These are phyloP conservation scores for Ameiurus melas DNA, from an alignment of 2,113 vertebrate species.

Conservation along the genomic window DNA sequence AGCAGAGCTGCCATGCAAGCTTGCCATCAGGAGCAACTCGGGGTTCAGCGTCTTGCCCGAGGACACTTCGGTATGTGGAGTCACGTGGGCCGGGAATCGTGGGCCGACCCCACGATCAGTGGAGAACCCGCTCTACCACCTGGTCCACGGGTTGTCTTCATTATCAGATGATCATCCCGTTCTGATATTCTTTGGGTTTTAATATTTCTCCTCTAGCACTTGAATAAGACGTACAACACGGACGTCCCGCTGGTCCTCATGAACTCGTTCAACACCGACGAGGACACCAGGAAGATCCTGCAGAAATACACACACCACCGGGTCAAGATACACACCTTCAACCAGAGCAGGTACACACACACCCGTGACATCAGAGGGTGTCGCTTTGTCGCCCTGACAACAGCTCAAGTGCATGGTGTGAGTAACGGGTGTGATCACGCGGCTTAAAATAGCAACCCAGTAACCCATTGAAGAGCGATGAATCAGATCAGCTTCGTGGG, in stretches of 20 bases:
- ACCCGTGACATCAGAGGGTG: background rate
- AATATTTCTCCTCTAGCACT: constrained; percentile 64
- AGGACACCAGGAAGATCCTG: constrained; percentile 89
- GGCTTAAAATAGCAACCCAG: background rate
- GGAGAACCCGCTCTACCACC: too few relatives aligned
- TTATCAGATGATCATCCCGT: too few relatives aligned
- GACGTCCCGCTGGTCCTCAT: constrained; percentile 85
- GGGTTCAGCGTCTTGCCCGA: too few relatives aligned
- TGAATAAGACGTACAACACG: constrained; percentile 84
- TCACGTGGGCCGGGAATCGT: too few relatives aligned
- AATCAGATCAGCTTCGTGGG: background rate
- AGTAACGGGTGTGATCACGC: background rate
- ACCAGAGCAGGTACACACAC: constrained; percentile 83
- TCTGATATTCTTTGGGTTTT: background rate
- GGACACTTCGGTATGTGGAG: too few relatives aligned
- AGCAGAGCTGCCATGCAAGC: too few relatives aligned
- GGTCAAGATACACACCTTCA: constrained; percentile 89
- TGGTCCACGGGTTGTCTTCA: too few relatives aligned
- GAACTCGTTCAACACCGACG: constrained; percentile 91
- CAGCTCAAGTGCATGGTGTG: background rate
- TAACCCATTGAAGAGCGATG: background rate
- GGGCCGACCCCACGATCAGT: too few relatives aligned
- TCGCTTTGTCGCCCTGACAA: background rate
- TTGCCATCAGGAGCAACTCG: too few relatives aligned
- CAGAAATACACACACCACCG: constrained; percentile 88